phyloP scores from a whole-genome alignment of 92 coral and sea anemone genomes.

The Palythoa heliodiscus region DNA sequence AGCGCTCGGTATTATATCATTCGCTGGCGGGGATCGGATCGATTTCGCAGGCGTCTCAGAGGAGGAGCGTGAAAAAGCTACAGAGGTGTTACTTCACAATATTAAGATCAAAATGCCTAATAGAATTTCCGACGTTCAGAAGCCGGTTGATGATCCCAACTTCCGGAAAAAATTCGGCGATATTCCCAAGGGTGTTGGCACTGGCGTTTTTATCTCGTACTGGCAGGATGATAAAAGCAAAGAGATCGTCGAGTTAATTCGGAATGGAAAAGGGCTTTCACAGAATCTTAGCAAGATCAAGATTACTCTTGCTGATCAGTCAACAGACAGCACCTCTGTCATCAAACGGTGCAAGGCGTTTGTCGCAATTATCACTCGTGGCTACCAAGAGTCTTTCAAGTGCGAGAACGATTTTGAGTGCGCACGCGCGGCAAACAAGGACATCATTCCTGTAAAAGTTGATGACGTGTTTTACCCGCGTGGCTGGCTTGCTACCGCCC shows the following conservation, averaged over 20 bases:
- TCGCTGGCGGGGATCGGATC: constrained; percentile 41
- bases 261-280: constrained; percentile 31
- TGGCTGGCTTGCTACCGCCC: constrained; percentile 32
- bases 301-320: constrained; percentile 7
- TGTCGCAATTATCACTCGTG: constrained; percentile 65
- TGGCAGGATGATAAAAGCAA: constrained; percentile 12
- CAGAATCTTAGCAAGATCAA: constrained; percentile 15
- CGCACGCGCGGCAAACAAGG: constrained; percentile 64
- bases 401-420: constrained; percentile 69
- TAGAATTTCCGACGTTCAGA: background rate
- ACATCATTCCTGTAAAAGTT: constrained; percentile 39
- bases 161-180: constrained; percentile 36
- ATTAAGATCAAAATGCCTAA: constrained; percentile 11
- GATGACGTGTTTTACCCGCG: constrained; percentile 8
- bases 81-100: constrained; percentile 3
- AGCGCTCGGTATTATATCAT: constrained; percentile 32
- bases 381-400: constrained; percentile 56
- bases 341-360: constrained; percentile 27
- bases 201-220: constrained; percentile 23
- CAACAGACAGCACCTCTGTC: constrained; percentile 22
- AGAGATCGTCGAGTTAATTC: constrained; percentile 21
- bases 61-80: constrained; percentile 11
- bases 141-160: background rate
- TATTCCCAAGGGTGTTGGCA: background rate
- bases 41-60: constrained; percentile 17